Percentiles rank a stretch among this genome's conserved stretches.
These are phyloP conservation scores for Lingula anatina DNA, from an alignment of 2,888 invertebrate species.

Conservation along the genomic window DNA sequence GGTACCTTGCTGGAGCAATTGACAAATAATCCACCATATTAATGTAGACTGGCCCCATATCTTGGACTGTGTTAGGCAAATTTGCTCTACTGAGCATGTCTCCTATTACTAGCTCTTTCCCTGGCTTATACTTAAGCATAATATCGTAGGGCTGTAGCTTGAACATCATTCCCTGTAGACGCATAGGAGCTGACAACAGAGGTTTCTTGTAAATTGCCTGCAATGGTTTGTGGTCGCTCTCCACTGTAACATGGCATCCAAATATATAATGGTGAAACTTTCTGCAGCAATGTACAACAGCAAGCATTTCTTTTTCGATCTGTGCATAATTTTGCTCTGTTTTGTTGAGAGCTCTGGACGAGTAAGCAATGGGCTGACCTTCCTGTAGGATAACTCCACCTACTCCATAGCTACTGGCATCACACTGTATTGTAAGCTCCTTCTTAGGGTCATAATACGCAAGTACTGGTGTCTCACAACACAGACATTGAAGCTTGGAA, in stretches of 20 bases:
- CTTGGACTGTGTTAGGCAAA: too few relatives aligned
- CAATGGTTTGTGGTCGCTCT: too few relatives aligned
- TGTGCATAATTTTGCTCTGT: conserved; percentile 14
- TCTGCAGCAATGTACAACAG: conserved; percentile 8
- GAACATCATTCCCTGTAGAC: too few relatives aligned
- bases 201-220: too few relatives aligned
- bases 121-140: too few relatives aligned
- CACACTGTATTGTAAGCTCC: conserved; percentile 11
- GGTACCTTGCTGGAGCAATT: neutral
- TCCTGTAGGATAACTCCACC: conserved; percentile 16
- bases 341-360: conserved; percentile 11
- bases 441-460: conserved; percentile 11
- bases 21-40: conserved; percentile 7
- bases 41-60: conserved; percentile 3
- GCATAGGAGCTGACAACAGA: too few relatives aligned
- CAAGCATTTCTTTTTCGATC: conserved; percentile 18
- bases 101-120: too few relatives aligned
- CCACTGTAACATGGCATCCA: too few relatives aligned
- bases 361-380: conserved; percentile 13
- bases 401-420: conserved; percentile 18
- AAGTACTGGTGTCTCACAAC: conserved; percentile 14
- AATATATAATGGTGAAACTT: too few relatives aligned
- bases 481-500: too few relatives aligned
- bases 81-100: too few relatives aligned
- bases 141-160: too few relatives aligned